phyloP scores from a whole-genome alignment of 2,797 vertebrate species.

The Nyctibius grandis region DNA sequence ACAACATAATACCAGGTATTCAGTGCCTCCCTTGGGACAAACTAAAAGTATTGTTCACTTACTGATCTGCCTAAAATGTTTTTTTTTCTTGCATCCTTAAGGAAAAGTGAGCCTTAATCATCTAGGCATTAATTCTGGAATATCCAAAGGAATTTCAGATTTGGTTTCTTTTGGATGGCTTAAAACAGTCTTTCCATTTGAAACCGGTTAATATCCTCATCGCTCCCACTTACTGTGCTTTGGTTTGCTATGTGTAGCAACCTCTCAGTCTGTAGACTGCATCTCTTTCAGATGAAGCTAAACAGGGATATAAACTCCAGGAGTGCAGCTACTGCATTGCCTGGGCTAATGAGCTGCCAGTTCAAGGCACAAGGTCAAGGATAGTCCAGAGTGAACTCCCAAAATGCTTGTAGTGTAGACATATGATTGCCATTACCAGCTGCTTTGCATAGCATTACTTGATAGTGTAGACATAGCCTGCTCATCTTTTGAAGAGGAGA shows the following conservation, averaged over 20 bases:
- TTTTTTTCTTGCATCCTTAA: neutral
- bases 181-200: neutral
- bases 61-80: neutral
- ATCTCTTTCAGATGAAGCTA: neutral
- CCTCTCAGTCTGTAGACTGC: neutral
- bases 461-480: neutral
- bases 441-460: neutral
- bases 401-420: neutral
- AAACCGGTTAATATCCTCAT: neutral
- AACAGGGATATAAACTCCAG: neutral
- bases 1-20: neutral
- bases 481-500: neutral
- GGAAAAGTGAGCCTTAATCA: neutral
- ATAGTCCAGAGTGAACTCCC: neutral
- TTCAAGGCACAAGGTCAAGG: neutral
- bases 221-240: rapidly evolving
- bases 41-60: neutral
- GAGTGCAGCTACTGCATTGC: neutral
- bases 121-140: neutral
- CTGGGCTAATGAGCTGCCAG: conserved; percentile 1
- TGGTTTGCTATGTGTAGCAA: neutral
- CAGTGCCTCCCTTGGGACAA: neutral
- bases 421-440: neutral
- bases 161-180: neutral
- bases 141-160: neutral